phyloP scores from a whole-genome alignment of 53 echinoderm and acorn worm genomes.

The Echinometra lucunter region DNA sequence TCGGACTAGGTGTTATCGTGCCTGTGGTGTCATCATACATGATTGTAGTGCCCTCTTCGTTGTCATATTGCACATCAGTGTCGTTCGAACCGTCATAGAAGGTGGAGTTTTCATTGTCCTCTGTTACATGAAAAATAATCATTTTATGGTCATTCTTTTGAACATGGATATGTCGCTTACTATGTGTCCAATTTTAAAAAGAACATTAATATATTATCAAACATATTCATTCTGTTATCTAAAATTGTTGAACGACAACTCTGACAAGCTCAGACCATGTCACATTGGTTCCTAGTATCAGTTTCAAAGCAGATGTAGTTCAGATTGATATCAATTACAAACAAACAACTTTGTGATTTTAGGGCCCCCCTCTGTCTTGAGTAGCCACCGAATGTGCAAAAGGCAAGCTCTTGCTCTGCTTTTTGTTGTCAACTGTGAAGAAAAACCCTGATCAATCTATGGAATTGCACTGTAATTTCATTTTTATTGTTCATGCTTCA shows the following conservation, averaged over 20 bases:
- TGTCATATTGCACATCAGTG: conserved; percentile 57
- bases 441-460: no score
- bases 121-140: conserved; percentile 19
- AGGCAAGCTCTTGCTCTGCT: no score
- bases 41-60: conserved; percentile 2
- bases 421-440: neutral
- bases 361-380: neutral
- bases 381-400: neutral
- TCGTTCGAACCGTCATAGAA: conserved; percentile 24
- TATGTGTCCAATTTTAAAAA: no score
- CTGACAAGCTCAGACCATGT: no score
- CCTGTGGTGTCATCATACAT: neutral
- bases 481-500: neutral
- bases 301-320: neutral
- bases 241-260: neutral
- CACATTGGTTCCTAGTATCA: neutral
- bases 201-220: no score
- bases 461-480: no score
- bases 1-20: neutral
- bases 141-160: no score
- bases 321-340: neutral
- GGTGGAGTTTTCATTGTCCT: conserved; percentile 3
- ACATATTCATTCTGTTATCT: neutral
- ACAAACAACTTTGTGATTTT: neutral
- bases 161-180: no score